Evolutionary conservation across 2,888 invertebrate genomes (phyloP), one percentile per base, ranked within the genome.

Genomic region (Cybosia mesomella): DNA sequence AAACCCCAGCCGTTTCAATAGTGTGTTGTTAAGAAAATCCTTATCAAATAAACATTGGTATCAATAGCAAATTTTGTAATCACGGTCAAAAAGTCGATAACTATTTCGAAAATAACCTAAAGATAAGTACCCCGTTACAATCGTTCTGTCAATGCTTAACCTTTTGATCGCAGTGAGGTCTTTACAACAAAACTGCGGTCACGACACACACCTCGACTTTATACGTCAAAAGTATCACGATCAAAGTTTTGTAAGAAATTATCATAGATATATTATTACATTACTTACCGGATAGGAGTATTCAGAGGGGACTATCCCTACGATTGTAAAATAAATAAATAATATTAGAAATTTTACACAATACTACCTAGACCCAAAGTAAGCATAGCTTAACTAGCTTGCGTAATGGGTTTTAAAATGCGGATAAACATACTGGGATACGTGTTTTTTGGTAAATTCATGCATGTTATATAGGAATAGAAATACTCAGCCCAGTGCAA

Each of bases 81-180:
- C 75, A 73, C 70, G 78, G 75, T 75, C 75, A 77, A 73, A 62
- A 77, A 75, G 67, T 62, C 69, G 49, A 61, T 68, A 68, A 71
- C 68, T 69, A 59, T 76, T 76, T 80, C 67, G 73, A 80, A 73
- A 71, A 76, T 68, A 68, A 49, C 65, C 67, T 55, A 49, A 64
- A 69, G 69, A 78, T 78, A 79, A 75, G 34, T 74, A 75, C 73
- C 67, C 68, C 39, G 34, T 77, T 75, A 72, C 70, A 79, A 77
- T 72, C 72, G 74, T 72, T 79, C 80, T 79, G 80, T 81, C 77
- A 77, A 74, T 74, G 76, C 61, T 73, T 77, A 76, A 81, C 80
- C 82, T 81, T 79, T 81, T 66, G 69, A 71, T 53, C 55, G 68
- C 58, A 69, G 73, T 73, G 77, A 79, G 74, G 75, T 71, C 81